Conservation (phyloP, 2,888 invertebrate genomes). For the Tineola bisselliella region DNA sequence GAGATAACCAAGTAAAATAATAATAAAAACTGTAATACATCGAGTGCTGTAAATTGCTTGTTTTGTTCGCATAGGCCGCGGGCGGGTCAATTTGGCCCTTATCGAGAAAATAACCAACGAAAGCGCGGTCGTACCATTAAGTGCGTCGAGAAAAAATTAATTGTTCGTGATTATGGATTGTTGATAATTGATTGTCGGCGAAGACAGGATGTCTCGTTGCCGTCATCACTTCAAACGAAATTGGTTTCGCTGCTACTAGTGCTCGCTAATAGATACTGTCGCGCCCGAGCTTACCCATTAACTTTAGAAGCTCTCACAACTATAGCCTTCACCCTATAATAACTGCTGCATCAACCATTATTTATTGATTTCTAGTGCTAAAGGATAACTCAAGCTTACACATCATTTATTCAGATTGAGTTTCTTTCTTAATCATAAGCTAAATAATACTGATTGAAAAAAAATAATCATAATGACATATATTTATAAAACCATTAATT, state of each 20-base stretch:
- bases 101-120: constrained; percentile 59
- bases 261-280: constrained; percentile 12
- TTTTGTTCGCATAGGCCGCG: constrained; percentile 52
- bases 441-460: neutral
- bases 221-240: constrained; percentile 29
- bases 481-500: too few species aligned
- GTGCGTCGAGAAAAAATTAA: constrained; percentile 51
- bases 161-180: constrained; percentile 58
- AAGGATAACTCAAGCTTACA: neutral
- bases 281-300: constrained; percentile 4
- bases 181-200: constrained; percentile 50
- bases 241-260: constrained; percentile 23
- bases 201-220: constrained; percentile 35
- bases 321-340: neutral
- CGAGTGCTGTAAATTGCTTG: constrained; percentile 50
- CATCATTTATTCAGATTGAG: neutral
- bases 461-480: too few species aligned
- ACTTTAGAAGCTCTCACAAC: neutral
- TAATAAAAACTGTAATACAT: constrained; percentile 49
- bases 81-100: constrained; percentile 58
- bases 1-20: constrained; percentile 42
- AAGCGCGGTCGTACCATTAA: constrained; percentile 47
- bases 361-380: neutral
- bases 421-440: neutral
- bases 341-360: neutral